Percentiles rank a stretch among this genome's conserved stretches.
Conservation (phyloP, 2,797 vertebrate genomes). For the Pipistrellus pipistrellus region DNA sequence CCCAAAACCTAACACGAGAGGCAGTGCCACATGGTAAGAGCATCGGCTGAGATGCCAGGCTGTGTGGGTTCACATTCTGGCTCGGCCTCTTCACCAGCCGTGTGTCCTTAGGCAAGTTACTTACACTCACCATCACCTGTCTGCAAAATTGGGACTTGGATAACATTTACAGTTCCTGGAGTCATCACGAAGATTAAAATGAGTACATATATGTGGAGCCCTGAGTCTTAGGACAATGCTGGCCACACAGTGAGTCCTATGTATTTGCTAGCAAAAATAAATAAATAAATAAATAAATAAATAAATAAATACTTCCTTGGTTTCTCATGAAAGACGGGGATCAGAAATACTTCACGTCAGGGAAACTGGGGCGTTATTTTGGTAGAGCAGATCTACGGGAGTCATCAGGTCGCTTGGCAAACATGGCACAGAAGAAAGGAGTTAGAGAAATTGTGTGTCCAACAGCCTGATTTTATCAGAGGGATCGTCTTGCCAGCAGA, state of each 20-base stretch:
- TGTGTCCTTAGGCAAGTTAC: neutral
- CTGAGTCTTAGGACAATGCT: neutral
- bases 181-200: neutral
- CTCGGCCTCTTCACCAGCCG: neutral
- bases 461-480: neutral
- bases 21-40: no score
- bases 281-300: neutral
- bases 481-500: neutral
- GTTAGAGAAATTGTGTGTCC: constrained; percentile 27
- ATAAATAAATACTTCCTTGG: neutral
- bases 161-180: neutral
- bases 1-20: neutral
- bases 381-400: neutral
- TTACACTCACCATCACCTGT: neutral
- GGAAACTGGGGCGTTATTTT: neutral
- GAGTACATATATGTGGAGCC: neutral
- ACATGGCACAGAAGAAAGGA: neutral
- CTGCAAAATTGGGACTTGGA: neutral
- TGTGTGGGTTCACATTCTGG: neutral
- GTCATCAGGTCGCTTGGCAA: neutral
- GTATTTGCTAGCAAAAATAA: neutral
- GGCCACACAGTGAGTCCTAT: neutral
- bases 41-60: neutral
- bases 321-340: neutral
- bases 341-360: neutral